Percentiles rank a stretch among this genome's conserved stretches.
Conservation (phyloP, 2,113 vertebrate genomes). For the Strigops habroptila region DNA sequence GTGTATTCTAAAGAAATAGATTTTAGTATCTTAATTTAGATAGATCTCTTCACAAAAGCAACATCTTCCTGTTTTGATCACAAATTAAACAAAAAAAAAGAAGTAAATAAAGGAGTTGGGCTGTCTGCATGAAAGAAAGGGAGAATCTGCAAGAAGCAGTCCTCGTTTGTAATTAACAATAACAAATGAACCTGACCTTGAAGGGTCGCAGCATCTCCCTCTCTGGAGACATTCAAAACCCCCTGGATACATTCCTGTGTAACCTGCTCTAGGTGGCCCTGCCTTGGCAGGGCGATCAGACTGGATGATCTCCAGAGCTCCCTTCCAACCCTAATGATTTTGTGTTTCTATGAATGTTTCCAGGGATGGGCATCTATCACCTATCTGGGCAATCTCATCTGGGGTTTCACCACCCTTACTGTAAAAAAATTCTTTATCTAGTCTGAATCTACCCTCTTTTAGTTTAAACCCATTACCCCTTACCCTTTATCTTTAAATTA, state of each 20-base stretch:
- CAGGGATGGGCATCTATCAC: not conserved
- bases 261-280: not conserved
- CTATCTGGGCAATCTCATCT: not conserved
- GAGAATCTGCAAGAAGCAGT: not conserved
- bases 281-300: not conserved
- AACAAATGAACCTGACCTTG: not conserved
- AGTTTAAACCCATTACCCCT: not conserved
- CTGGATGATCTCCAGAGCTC: not conserved
- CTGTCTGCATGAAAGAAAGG: not conserved
- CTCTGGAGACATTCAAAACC: not conserved
- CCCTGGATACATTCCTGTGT: not conserved
- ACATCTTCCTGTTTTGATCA: not conserved
- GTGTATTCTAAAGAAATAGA: conserved; percentile 21
- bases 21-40: not conserved
- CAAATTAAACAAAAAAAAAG: not conserved
- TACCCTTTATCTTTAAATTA: not conserved
- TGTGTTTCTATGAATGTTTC: not conserved
- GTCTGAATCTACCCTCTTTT: not conserved
- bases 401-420: not conserved
- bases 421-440: not conserved
- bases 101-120: not conserved
- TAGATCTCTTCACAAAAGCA: conserved; percentile 3
- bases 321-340: not conserved
- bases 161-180: not conserved
- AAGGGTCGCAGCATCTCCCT: not conserved